Conservation (phyloP, 2,888 invertebrate genomes). For the Phlogophora meticulosa region DNA sequence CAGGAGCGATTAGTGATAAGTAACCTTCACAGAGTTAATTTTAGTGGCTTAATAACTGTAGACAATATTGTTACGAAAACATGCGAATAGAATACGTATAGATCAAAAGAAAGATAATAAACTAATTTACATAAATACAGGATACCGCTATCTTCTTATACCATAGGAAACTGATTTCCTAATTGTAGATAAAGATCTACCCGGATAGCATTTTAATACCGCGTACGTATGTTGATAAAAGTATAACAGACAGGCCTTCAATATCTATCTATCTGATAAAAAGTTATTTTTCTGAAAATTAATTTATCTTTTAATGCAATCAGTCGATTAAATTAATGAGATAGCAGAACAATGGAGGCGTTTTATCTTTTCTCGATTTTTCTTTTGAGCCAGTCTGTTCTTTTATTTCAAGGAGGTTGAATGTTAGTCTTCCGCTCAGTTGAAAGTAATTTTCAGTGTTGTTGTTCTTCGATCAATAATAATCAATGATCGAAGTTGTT, state of each 20-base stretch:
- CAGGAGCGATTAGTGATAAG: neutral
- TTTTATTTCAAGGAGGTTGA: constrained; percentile 30
- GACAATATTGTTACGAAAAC: too few species aligned
- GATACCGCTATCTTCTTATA: constrained; percentile 54
- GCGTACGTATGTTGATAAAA: constrained; percentile 32
- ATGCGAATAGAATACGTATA: neutral
- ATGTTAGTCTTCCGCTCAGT: constrained; percentile 28
- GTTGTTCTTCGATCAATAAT: too few species aligned
- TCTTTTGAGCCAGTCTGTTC: constrained; percentile 24
- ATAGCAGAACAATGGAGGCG: constrained; percentile 51
- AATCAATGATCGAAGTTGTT: too few species aligned
- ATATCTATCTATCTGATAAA: constrained; percentile 43
- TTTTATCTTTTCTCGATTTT: constrained; percentile 48
- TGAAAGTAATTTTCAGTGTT: constrained; percentile 10
- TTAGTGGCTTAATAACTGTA: neutral
- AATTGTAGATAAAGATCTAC: constrained; percentile 52
- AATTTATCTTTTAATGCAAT: constrained; percentile 55
- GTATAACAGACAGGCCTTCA: constrained; percentile 10
- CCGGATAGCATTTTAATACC: constrained; percentile 38
- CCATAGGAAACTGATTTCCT: constrained; percentile 45
- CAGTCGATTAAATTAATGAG: constrained; percentile 48
- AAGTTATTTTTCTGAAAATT: constrained; percentile 54
- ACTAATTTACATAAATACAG: constrained; percentile 47
- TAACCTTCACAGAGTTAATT: neutral
- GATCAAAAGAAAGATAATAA: constrained; percentile 25